phyloP scores from a whole-genome alignment of 1,140 invertebrate species.

The Drosophila parabipectinata region DNA sequence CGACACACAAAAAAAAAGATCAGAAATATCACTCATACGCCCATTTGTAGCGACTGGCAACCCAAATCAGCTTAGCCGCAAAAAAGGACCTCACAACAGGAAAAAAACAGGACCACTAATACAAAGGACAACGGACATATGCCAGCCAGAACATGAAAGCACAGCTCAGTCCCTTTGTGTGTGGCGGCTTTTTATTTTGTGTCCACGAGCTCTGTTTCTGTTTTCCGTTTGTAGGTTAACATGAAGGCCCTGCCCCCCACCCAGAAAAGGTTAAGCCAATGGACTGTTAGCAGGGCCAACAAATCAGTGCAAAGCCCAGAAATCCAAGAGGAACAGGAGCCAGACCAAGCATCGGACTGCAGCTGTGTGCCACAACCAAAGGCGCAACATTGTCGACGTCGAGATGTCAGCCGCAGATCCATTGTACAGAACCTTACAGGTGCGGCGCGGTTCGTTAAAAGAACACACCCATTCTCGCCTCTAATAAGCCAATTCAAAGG shows the following conservation, averaged over 20 bases:
- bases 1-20: constrained; percentile 6
- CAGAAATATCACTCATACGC: constrained; percentile 60
- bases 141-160: constrained; percentile 65
- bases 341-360: constrained; percentile 3
- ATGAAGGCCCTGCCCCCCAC: constrained; percentile 55
- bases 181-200: constrained; percentile 54
- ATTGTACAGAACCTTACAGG: constrained; percentile 2
- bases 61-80: constrained; percentile 68
- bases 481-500: constrained; percentile 76
- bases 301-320: constrained; percentile 67
- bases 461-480: constrained; percentile 27
- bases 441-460: constrained; percentile 37
- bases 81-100: constrained; percentile 19
- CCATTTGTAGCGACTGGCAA: constrained; percentile 50
- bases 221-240: constrained; percentile 35
- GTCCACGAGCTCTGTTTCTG: constrained; percentile 32
- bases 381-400: constrained; percentile 29
- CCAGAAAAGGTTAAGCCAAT: constrained; percentile 68
- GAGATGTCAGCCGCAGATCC: constrained; percentile 25
- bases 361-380: constrained; percentile 26
- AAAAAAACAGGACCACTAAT: constrained; percentile 27
- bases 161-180: constrained; percentile 50
- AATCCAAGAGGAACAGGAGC: neutral
- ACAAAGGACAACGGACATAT: constrained; percentile 78
- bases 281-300: constrained; percentile 57